Evolutionary conservation across 1,140 invertebrate genomes (phyloP), one percentile per base, ranked within the genome.

Genomic region (Berghia stephanieae): DNA sequence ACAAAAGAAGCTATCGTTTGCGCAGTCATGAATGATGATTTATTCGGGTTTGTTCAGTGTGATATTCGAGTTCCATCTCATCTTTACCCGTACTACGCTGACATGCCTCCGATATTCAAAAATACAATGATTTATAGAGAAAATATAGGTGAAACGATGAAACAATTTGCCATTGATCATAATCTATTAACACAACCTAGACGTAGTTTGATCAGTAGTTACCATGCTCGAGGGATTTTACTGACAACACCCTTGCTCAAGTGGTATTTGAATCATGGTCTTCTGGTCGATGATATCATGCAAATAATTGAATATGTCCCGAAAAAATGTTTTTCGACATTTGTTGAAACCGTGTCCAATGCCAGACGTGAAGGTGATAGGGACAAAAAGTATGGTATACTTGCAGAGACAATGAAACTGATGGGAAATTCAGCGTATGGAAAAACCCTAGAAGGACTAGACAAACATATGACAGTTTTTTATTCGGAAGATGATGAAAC

Each of bases 191-290:
- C 66, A 24, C 66, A 72, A 31, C 81, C 79, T 2, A 31, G 80
- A 42, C 60, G 75, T 34, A 67, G 74, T 6, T 43, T 84, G 34
- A 76, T 84, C 0, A 79, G 80, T 0, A 79, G 83, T 52, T 78
- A 72, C 44, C 74, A 60, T 34, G 81, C 49, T 0, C 46, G 78
- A 40, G 68, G 80, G 52, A 80, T 84, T n/a, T 66, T 81, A 6
- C 63, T 81, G 16, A 66, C 78, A 3, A 79, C 82, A 2, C 81
- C 83, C 0, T 68, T 84, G 10, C 44, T 84, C 1, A 46, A 71
- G 46, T 84, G 78, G 80, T 84, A 84, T 60, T 34, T 81, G 16
- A 46, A 80, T 21, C 83, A 84, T 71, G 81, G 80, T 27, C 38
- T 84, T 16, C 13, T 34, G 27, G 77, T 83, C 4, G 79, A 66